A percentile compares a stretch with the other conserved stretches of the same genome.
These are phyloP conservation scores for Catajapyx aquilonaris DNA, from an alignment of 1,140 invertebrate genomes.

Conservation along the genomic window DNA sequence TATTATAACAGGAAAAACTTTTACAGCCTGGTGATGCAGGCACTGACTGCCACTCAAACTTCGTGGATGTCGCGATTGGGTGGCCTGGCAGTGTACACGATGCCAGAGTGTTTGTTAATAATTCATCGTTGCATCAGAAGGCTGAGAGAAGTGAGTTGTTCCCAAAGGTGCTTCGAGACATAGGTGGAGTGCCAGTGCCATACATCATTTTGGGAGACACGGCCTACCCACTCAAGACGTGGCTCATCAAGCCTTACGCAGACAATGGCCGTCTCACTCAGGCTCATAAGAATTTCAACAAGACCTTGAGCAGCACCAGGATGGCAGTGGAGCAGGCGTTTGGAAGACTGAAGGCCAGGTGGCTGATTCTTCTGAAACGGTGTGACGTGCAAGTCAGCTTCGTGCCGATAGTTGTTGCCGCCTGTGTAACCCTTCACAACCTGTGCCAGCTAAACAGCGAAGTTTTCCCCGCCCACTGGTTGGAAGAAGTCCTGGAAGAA, in stretches of 20 bases:
- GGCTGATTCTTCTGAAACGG: conserved; percentile 7
- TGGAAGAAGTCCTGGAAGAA: too few species aligned
- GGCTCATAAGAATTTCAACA: conserved; percentile 15
- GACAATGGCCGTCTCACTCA: conserved; percentile 16
- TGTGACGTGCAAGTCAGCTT: not conserved
- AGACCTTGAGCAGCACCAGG: conserved; percentile 11
- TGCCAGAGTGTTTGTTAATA: conserved; percentile 12
- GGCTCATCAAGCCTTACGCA: conserved; percentile 16
- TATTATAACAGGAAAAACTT: too few species aligned
- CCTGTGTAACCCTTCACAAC: not conserved
- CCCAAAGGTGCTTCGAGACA: too few species aligned
- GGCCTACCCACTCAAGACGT: conserved; percentile 16
- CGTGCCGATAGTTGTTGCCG: not conserved
- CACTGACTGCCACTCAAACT: conserved; percentile 11
- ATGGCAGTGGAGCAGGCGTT: conserved; percentile 17
- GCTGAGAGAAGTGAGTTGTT: too few species aligned
- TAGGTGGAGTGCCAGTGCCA: too few species aligned
- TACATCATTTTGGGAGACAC: conserved; percentile 19
- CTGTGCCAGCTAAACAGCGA: too few species aligned
- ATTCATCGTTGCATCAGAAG: too few species aligned
- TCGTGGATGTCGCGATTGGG: conserved; percentile 15
- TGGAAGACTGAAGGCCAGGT: conserved; percentile 17
- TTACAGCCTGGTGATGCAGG: too few species aligned
- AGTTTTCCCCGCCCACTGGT: too few species aligned
- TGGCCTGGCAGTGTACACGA: conserved; percentile 15